Conservation (phyloP, 2,888 invertebrate species). For the Cerceris rybyensis region DNA sequence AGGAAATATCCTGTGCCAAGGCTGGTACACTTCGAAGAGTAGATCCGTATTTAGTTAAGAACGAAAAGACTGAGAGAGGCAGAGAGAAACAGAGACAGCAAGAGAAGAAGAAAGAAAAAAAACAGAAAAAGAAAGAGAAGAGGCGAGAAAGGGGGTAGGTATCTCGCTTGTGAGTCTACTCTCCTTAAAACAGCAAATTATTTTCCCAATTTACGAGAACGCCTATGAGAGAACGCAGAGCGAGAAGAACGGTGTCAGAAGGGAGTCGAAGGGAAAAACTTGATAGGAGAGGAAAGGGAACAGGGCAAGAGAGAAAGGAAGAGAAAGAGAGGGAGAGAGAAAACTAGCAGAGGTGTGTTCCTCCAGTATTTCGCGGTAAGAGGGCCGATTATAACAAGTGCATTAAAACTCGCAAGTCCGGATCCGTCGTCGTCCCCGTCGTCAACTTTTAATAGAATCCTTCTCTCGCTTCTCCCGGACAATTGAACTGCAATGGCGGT, state of each 20-base stretch:
- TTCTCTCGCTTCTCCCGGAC: slow-evolving; percentile 68
- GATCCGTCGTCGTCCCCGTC: slow-evolving; percentile 64
- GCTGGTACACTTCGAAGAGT: slow-evolving; percentile 31
- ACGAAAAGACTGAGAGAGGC: not conserved
- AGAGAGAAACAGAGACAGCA: not conserved
- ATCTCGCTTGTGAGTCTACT: slow-evolving; percentile 15
- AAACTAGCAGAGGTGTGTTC: slow-evolving; percentile 41
- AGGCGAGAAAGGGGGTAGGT: not conserved
- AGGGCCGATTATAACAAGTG: slow-evolving; percentile 75
- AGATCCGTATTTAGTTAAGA: slow-evolving; percentile 25
- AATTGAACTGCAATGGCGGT: slow-evolving; percentile 69
- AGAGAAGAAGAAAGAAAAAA: not conserved
- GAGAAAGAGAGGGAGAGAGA: slow-evolving; percentile 13
- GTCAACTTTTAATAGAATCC: slow-evolving; percentile 78
- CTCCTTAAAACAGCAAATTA: slow-evolving; percentile 71
- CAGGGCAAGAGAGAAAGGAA: not conserved
- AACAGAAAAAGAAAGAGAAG: not conserved
- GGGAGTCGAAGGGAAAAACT: slow-evolving; percentile 38
- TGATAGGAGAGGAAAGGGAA: slow-evolving; percentile 26
- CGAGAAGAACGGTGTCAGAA: slow-evolving; percentile 2
- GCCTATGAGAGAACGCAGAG: slow-evolving; percentile 50
- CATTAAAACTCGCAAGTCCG: slow-evolving; percentile 76
- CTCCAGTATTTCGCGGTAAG: slow-evolving; percentile 72
- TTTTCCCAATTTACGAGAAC: slow-evolving; percentile 74
- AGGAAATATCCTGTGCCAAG: slow-evolving; percentile 31